These are phyloP conservation scores for Hyles euphorbiae DNA, from an alignment of 1,140 invertebrate species.

Conservation along the genomic window DNA sequence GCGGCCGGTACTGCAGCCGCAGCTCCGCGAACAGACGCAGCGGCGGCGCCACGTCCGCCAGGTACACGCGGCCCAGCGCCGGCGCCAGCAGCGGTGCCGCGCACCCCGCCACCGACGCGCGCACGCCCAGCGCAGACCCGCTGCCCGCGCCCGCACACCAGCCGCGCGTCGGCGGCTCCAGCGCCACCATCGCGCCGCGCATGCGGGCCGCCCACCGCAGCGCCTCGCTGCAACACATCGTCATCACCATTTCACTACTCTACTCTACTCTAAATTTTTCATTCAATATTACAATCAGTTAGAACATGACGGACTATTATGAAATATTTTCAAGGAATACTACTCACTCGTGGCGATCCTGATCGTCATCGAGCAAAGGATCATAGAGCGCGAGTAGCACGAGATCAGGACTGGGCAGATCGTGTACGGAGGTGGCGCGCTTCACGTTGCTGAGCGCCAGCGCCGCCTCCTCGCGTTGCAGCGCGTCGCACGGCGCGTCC, in stretches of 20 bases:
- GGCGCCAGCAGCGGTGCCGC: conserved; percentile 84
- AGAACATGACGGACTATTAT: too few species aligned
- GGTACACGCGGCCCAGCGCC: conserved; percentile 87
- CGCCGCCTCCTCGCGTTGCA: conserved; percentile 15
- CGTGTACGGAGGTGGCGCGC: conserved; percentile 23
- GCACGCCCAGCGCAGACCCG: conserved; percentile 78
- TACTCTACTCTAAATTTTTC: too few species aligned
- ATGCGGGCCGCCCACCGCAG: conserved; percentile 78
- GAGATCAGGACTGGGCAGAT: conserved; percentile 83
- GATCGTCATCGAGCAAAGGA: conserved; percentile 80
- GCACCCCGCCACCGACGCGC: conserved; percentile 83
- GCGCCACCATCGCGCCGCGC: conserved; percentile 83
- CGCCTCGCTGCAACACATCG: conserved; percentile 18
- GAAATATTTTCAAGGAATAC: not conserved
- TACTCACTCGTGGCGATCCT: conserved; percentile 10
- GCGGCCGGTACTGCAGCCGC: conserved; percentile 88
- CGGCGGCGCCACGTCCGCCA: conserved; percentile 91
- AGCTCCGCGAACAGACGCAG: conserved; percentile 84
- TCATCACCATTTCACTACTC: not conserved
- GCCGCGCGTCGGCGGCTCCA: conserved; percentile 86
- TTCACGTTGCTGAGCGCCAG: conserved; percentile 10
- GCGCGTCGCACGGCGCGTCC: conserved; percentile 8
- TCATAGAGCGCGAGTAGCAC: conserved; percentile 88
- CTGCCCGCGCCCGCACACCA: conserved; percentile 78
- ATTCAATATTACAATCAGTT: too few species aligned